phyloP scores from a whole-genome alignment of 2,797 vertebrate species.

The Melopsittacus undulatus region DNA sequence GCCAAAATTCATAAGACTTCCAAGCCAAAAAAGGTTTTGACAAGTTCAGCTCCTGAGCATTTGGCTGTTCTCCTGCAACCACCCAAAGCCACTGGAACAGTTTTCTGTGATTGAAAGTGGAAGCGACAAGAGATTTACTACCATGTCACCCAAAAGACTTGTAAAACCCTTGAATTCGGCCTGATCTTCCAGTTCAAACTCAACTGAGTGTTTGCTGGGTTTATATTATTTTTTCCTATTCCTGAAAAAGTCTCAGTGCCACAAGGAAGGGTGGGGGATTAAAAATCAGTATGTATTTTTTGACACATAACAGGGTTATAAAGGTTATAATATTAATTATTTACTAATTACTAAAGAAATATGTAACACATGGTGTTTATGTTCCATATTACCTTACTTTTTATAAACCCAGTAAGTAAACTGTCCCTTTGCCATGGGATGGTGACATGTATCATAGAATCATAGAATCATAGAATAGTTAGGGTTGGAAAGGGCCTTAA shows the following conservation, averaged over 20 bases:
- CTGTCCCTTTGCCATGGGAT: neutral
- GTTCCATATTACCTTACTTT: neutral
- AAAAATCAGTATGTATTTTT: neutral
- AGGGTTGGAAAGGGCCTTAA: too few species aligned
- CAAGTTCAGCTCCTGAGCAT: neutral
- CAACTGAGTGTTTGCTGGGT: rapidly evolving
- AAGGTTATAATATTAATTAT: neutral
- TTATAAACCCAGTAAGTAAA: neutral
- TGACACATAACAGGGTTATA: neutral
- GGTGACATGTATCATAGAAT: neutral
- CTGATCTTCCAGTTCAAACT: neutral
- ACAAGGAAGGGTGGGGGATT: neutral
- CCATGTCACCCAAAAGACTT: neutral
- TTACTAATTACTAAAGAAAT: neutral
- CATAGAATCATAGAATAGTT: too few species aligned
- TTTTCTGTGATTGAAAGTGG: neutral
- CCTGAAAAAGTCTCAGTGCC: neutral
- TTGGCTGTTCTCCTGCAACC: neutral
- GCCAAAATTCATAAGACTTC: neutral
- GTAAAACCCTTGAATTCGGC: neutral
- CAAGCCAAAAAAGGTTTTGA: neutral
- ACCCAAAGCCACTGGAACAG: neutral
- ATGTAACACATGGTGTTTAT: neutral
- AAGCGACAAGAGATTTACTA: neutral
- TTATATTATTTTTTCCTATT: neutral